These are phyloP conservation scores for Balanococcus diminutus DNA, from an alignment of 2,888 invertebrate genomes.

Conservation along the genomic window DNA sequence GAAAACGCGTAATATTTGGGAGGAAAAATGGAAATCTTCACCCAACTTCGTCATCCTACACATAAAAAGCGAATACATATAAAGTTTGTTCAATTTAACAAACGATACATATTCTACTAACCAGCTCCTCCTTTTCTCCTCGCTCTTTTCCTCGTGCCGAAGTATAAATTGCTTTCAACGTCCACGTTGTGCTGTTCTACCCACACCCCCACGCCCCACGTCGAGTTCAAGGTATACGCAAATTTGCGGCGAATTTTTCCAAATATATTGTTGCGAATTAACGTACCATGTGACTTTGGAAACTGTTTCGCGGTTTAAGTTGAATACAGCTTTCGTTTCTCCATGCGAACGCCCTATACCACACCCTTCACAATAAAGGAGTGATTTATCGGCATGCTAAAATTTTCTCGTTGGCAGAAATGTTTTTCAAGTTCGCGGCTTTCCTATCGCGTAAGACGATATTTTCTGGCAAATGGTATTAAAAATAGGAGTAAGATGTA, in stretches of 20 bases:
- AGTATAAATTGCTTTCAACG: neutral
- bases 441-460: neutral
- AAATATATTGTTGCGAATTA: neutral
- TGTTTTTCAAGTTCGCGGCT: neutral
- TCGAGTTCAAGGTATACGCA: neutral
- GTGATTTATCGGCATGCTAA: neutral
- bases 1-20: neutral
- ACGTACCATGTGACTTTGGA: conserved; percentile 13
- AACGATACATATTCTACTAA: neutral
- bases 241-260: conserved; percentile 8
- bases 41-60: neutral
- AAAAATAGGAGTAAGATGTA: neutral
- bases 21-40: neutral
- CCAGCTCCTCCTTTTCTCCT: neutral
- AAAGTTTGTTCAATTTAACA: neutral
- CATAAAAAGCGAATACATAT: conserved; percentile 4
- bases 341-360: neutral
- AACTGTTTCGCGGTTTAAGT: neutral
- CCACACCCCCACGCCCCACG: neutral
- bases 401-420: neutral
- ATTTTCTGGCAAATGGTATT: conserved; percentile 4
- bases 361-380: neutral
- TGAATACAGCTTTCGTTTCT: neutral
- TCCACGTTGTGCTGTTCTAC: neutral
- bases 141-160: neutral